These are phyloP conservation scores for Alligator mississippiensis DNA, from an alignment of 2,113 vertebrate genomes.

Conservation along the genomic window DNA sequence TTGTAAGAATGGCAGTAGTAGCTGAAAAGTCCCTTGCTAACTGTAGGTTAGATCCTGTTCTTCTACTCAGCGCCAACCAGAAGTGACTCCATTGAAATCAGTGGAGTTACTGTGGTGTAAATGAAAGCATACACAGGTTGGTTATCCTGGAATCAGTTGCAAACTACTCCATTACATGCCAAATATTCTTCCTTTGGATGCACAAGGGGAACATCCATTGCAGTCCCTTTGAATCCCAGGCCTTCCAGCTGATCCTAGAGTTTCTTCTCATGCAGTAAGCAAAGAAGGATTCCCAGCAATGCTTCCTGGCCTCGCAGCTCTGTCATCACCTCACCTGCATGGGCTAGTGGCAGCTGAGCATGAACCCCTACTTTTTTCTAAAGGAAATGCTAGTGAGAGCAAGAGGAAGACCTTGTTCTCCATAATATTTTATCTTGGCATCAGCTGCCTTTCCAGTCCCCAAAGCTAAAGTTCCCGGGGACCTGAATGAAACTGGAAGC, in stretches of 20 bases:
- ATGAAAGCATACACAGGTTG: neutral
- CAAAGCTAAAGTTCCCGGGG: fast-evolving
- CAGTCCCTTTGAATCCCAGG: neutral
- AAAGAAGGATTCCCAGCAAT: neutral
- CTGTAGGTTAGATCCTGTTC: neutral
- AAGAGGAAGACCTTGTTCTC: neutral
- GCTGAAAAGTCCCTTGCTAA: neutral
- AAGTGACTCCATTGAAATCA: neutral
- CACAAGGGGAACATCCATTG: neutral
- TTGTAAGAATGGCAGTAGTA: neutral
- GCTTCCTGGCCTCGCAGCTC: neutral
- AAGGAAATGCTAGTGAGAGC: neutral
- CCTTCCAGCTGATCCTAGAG: neutral
- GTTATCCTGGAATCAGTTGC: neutral
- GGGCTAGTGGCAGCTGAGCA: neutral
- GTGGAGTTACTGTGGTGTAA: neutral
- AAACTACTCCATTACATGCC: neutral
- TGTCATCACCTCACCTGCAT: neutral
- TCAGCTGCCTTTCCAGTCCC: neutral
- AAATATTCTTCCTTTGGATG: neutral
- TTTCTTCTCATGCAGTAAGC: neutral
- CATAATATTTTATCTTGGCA: neutral
- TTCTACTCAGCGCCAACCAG: neutral
- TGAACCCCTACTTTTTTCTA: neutral
- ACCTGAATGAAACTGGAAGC: neutral